A percentile compares a stretch with the other conserved stretches of the same genome.
Evolutionary conservation across 2,113 vertebrate genomes (phyloP).

Genomic region (Ciconia stormi): DNA sequence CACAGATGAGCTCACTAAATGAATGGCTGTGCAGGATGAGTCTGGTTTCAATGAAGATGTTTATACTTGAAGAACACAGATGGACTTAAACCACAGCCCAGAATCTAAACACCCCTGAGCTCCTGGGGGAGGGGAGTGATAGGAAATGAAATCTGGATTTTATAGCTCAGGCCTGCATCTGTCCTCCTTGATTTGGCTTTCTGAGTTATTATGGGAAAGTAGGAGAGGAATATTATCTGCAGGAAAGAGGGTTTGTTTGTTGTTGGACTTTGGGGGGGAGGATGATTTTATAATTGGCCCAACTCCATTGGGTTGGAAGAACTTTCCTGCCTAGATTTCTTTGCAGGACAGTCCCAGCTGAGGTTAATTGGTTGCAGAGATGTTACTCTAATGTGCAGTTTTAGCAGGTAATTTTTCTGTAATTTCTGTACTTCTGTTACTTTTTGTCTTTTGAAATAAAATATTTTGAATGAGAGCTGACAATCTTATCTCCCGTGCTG

Average conservation of each 20-base stretch:
- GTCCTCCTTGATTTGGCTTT: conserved; percentile 39
- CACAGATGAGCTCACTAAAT: conserved; percentile 59
- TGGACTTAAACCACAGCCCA: conserved; percentile 48
- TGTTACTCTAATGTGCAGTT: not conserved
- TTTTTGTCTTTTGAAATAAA: not conserved
- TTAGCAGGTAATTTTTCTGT: not conserved
- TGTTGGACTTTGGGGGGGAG: not conserved
- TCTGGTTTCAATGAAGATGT: conserved; percentile 69
- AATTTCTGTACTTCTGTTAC: not conserved
- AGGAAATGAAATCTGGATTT: conserved; percentile 61
- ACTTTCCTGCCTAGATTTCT: not conserved
- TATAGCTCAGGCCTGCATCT: conserved; percentile 30
- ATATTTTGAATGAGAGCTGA: not conserved
- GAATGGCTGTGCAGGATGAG: conserved; percentile 50
- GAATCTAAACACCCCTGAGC: conserved; percentile 42
- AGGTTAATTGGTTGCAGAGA: not conserved
- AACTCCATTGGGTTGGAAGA: not conserved
- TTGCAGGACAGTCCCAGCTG: not conserved
- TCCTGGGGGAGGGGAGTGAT: conserved; percentile 16
- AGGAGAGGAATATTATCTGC: not conserved
- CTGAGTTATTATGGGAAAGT: not conserved
- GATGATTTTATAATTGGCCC: not conserved
- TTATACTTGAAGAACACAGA: conserved; percentile 66
- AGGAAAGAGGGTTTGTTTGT: not conserved
- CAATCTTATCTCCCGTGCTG: rapidly evolving